Base-by-base conservation (phyloP, 2,797 vertebrate species). In the Hippocampus kuda region DNA sequence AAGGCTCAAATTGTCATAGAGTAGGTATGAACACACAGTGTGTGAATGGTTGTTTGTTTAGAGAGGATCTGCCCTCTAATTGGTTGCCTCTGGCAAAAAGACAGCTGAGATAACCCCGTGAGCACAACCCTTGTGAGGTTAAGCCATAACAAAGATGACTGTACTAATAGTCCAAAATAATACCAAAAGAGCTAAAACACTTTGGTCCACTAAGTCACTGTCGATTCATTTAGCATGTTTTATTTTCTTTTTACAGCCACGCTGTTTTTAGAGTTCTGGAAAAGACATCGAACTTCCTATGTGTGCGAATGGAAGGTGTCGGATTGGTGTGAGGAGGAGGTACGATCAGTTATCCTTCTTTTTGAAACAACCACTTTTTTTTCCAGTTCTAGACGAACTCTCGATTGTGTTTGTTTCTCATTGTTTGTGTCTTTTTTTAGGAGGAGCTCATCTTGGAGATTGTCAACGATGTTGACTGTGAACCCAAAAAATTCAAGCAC, bases 191-290 rank as follows among this genome's bases (percentile, higher is more conserved):
- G 49, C 18, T 51, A 5, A 51, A 51, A 20, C 15, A n/a, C 22
- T 22, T 8, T n/a, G 53, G 1, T 4, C 4, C 27, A 18, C 15
- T 34, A 59, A 59, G 26, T 13, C 34, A 8, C 42, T 46, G 20
- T 15, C 10, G 27, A 61, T 20, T 27, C 18, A 24, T 26, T 49
- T 66, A 11, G 42, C 20, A 64, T 20, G 3, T 49, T 4, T 67
- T 16, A 10, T 75, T 51, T n/a, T 69, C 34, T 62, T 53, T 76
- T 69, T 26, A 69, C 80, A 98, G 95, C 95, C 79, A 98, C 95
- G 0, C 86, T 97, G 74, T 99, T 98, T 84, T 84, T 99, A 88
- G 95, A 96, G 86, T 83, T 98, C 68, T 99, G 96, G 96, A 98
- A 97, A 81, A 88, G 94, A 68, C 72, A 91, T 72, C 90, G 94